These are phyloP conservation scores for Cebidichthys violaceus DNA, from an alignment of 2,113 vertebrate genomes.

Conservation along the genomic window DNA sequence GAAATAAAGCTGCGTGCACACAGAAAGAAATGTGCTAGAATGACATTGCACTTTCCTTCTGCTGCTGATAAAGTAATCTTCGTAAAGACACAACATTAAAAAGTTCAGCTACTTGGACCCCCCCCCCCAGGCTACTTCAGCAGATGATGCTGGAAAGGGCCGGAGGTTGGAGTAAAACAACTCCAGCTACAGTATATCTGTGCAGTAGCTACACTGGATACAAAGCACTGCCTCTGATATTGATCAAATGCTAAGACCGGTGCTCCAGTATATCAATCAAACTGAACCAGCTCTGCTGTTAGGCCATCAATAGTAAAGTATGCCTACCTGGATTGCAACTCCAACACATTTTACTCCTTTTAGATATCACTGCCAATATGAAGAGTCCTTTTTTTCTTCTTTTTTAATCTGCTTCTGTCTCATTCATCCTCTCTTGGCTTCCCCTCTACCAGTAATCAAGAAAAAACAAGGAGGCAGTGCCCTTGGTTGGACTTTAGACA, in stretches of 20 bases:
- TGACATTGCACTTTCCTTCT: not conserved
- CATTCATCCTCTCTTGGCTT: constrained; percentile 35
- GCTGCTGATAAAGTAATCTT: not conserved
- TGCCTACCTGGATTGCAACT: constrained; percentile 7
- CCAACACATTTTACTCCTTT: constrained; percentile 19
- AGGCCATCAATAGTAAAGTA: constrained; percentile 15
- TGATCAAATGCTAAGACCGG: constrained; percentile 57
- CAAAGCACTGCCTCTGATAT: constrained; percentile 59
- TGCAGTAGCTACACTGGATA: constrained; percentile 40
- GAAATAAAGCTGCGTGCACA: not conserved
- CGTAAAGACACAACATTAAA: not conserved
- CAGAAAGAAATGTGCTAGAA: not conserved
- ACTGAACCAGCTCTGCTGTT: constrained; percentile 36
- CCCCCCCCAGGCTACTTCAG: not conserved
- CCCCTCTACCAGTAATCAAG: constrained; percentile 33
- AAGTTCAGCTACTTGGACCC: not conserved
- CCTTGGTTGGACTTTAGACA: constrained; percentile 61
- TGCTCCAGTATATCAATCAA: constrained; percentile 58
- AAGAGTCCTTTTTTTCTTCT: not conserved
- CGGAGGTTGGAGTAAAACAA: constrained; percentile 44
- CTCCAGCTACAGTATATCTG: constrained; percentile 34
- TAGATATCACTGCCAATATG: constrained; percentile 9
- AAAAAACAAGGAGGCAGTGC: constrained; percentile 59
- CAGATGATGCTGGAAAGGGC: constrained; percentile 11
- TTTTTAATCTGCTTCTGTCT: constrained; percentile 38